A percentile compares a stretch with the other conserved stretches of the same genome.
phyloP scores from a whole-genome alignment of 1,140 invertebrate species.

The Platyscapa corneri region DNA sequence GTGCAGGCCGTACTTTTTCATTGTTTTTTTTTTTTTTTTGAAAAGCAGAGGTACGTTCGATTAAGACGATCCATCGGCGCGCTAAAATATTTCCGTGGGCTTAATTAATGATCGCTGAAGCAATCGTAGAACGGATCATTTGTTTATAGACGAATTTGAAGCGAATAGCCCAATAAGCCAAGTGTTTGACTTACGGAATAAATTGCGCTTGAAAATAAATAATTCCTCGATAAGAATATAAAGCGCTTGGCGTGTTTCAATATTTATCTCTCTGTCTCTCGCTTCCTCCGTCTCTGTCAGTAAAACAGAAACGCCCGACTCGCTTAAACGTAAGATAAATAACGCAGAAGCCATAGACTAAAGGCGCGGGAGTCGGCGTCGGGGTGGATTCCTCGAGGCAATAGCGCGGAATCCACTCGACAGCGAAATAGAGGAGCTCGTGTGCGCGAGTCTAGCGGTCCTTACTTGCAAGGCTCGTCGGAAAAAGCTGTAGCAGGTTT shows the following conservation, averaged over 20 bases:
- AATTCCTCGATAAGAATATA: not conserved
- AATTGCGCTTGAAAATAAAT: not conserved
- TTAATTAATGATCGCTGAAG: not conserved
- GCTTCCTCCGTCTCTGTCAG: not conserved
- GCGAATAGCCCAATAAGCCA: not conserved
- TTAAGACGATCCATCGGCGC: too few species aligned
- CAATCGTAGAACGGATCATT: not conserved
- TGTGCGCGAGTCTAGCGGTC: too few species aligned
- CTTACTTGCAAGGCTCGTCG: slow-evolving; percentile 87
- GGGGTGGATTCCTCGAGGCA: not conserved
- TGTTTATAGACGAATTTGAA: not conserved
- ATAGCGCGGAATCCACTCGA: too few species aligned
- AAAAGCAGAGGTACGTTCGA: too few species aligned
- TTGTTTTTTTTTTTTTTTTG: too few species aligned
- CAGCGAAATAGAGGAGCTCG: too few species aligned
- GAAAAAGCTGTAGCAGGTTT: slow-evolving; percentile 95
- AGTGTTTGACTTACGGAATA: not conserved
- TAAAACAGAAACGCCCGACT: not conserved
- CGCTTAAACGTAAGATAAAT: not conserved
- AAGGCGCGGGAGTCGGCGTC: not conserved
- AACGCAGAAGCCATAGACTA: too few species aligned
- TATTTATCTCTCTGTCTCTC: not conserved
- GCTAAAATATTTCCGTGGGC: not conserved
- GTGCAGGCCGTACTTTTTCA: too few species aligned
- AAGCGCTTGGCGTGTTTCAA: not conserved